Evolutionary conservation across 2,797 vertebrate species (phyloP).

Genomic region (Yasuhikotakia modesta): DNA sequence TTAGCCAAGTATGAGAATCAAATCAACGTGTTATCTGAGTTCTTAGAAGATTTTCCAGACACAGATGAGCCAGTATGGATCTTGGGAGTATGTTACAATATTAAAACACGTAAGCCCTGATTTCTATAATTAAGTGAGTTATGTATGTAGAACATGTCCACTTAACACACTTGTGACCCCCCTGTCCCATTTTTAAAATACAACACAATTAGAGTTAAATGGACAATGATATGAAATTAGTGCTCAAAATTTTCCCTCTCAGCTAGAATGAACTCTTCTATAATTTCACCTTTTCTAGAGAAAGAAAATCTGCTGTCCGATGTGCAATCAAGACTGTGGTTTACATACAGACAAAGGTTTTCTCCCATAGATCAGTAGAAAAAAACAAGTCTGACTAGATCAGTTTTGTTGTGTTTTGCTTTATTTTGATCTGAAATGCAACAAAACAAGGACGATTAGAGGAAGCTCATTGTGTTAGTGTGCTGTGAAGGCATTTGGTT

Average conservation of each 20-base stretch:
- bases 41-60: conserved; percentile 86
- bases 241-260: conserved; percentile 6
- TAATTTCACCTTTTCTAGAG: conserved; percentile 69
- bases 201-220: no score
- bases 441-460: not conserved
- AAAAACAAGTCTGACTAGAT: conserved; percentile 62
- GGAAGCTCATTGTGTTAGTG: not conserved
- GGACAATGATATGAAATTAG: not conserved
- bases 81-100: conserved; percentile 80
- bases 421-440: not conserved
- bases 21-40: conserved; percentile 79
- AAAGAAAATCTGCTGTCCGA: conserved; percentile 82
- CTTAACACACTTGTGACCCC: not conserved
- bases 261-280: not conserved
- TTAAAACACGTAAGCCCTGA: conserved; percentile 77
- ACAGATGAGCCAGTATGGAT: conserved; percentile 84
- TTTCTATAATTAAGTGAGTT: not conserved
- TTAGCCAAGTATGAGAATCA: conserved; percentile 83
- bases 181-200: not conserved
- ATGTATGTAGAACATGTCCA: not conserved
- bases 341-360: conserved; percentile 87
- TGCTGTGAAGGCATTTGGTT: not conserved
- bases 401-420: conserved; percentile 37
- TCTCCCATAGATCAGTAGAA: conserved; percentile 79
- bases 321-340: conserved; percentile 83